phyloP scores from a whole-genome alignment of 2,113 vertebrate genomes.

The Fulmarus glacialis region DNA sequence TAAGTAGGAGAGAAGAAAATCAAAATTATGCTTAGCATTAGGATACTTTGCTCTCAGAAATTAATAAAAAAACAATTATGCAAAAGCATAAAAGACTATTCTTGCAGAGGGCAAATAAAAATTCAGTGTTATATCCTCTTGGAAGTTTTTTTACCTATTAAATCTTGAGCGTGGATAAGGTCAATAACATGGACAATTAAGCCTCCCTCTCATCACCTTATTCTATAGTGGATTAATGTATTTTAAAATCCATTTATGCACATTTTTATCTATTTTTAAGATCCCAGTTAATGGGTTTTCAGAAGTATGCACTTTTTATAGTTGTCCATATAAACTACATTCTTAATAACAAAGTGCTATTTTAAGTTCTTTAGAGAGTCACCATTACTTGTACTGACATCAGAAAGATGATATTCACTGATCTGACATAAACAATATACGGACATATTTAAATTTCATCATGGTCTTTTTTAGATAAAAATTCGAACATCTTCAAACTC shows the following conservation, averaged over 20 bases:
- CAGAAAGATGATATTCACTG: background rate
- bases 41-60: background rate
- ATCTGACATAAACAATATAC: background rate
- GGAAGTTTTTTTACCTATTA: background rate
- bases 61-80: background rate
- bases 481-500: constrained; percentile 4
- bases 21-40: background rate
- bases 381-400: background rate
- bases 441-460: constrained; percentile 12
- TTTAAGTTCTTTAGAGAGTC: constrained; percentile 12
- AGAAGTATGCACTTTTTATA: background rate
- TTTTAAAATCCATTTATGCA: constrained; percentile 8
- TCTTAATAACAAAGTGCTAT: background rate
- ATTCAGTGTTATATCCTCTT: background rate
- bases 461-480: constrained; percentile 38
- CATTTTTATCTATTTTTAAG: constrained; percentile 30
- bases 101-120: background rate
- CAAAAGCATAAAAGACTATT: background rate
- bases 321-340: background rate
- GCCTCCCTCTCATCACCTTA: background rate
- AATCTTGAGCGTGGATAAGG: background rate
- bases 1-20: background rate
- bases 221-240: background rate
- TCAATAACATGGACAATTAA: background rate
- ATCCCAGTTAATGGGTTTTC: constrained; percentile 18